Evolutionary conservation across 2,888 invertebrate genomes (phyloP), one percentile per base, ranked within the genome.

Genomic region (Tachina fera): DNA sequence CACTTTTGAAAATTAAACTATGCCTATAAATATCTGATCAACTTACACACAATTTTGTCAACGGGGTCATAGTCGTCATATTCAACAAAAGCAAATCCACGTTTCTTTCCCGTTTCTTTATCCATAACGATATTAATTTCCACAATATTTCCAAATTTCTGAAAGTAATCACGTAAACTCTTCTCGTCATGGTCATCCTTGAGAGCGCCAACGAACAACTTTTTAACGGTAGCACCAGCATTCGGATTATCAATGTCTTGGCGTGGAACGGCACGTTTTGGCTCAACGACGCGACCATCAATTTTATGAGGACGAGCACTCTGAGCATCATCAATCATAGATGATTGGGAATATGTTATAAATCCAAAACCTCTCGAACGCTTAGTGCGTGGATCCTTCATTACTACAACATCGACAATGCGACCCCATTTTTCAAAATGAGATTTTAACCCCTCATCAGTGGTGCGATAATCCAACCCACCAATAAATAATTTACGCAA

Each of bases 361-460:
- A 99, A 99, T 4, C 99, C 99, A 93, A 99, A 99, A 0, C 99
- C 99, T 87, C 99, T 94, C 1, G 99, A 99, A 82, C 98, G 94
- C 91, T 98, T 98, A 0, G 98, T 98, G 89, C 96, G 96, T 0
- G 98, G 97, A 91, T 98, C 98, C 92, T 98, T 97, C 98, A 98
- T 98, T 0, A 98, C 98, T 3, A 98, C 98, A 5, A 98, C 98
- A 92, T 98, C 98, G 0, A 98, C 97, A 89, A 98, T 97, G 90
- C 98, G 97, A 41, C 99, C 99, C 97, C 97, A 99, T 95, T 98
- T 96, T 90, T 97, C 97, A 91, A 98, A 99, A 93, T 98, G 98
- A 84, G 96, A 95, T 91, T 98, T 98, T 9, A 99, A 92, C 1
- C 97, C 97, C 65, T 97, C 96, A 91, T 98, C 98, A 14, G 97